Evolutionary conservation across 1,140 invertebrate genomes (phyloP).

Genomic region (Drosophila sp.): DNA sequence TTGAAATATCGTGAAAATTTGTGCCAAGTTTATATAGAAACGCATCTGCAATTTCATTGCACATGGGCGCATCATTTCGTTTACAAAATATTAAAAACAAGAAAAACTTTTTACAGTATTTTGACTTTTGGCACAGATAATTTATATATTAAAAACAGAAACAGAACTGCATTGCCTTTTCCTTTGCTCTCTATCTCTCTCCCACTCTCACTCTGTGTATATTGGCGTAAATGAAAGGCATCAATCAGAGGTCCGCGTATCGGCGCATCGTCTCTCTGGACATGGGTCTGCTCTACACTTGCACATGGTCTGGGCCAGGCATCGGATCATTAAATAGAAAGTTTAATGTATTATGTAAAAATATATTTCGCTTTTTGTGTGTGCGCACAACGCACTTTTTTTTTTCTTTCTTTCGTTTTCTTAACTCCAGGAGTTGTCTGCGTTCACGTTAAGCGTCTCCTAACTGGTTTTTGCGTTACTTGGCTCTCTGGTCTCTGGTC

Average conservation of each 20-base stretch:
- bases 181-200: not conserved
- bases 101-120: slow-evolving; percentile 46
- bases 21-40: slow-evolving; percentile 66
- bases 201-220: slow-evolving; percentile 24
- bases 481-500: slow-evolving; percentile 57
- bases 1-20: slow-evolving; percentile 36
- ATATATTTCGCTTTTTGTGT: slow-evolving; percentile 24
- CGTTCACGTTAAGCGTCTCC: slow-evolving; percentile 25
- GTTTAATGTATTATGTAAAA: slow-evolving; percentile 68
- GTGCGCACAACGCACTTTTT: slow-evolving; percentile 36
- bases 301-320: not conserved
- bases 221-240: slow-evolving; percentile 51
- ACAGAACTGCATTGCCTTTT: slow-evolving; percentile 14
- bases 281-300: slow-evolving; percentile 11
- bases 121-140: slow-evolving; percentile 54
- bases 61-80: slow-evolving; percentile 32
- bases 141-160: slow-evolving; percentile 38
- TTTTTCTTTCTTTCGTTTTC: slow-evolving; percentile 24
- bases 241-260: slow-evolving; percentile 40
- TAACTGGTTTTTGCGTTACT: slow-evolving; percentile 53
- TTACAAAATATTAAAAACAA: slow-evolving; percentile 22
- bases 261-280: slow-evolving; percentile 2
- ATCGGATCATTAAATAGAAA: slow-evolving; percentile 63
- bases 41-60: slow-evolving; percentile 44
- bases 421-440: slow-evolving; percentile 44